A percentile compares a stretch with the other conserved stretches of the same genome.
These are phyloP conservation scores for Pituophis catenifer DNA, from an alignment of 2,113 vertebrate genomes.

Conservation along the genomic window DNA sequence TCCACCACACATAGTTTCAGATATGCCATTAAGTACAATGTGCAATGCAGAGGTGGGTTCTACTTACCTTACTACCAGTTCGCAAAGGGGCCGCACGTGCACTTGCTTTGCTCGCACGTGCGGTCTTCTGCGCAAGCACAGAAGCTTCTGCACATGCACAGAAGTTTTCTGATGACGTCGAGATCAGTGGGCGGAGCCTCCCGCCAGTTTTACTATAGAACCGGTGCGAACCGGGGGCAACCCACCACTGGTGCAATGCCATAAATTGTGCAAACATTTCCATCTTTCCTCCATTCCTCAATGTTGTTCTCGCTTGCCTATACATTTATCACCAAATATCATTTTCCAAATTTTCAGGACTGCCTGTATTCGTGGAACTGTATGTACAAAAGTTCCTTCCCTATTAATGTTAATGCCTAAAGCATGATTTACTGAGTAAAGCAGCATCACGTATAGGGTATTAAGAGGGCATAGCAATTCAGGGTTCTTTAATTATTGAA, in stretches of 20 bases:
- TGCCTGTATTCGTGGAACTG: not conserved
- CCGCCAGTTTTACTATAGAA: no score
- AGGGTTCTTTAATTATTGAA: not conserved
- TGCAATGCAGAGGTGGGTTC: not conserved
- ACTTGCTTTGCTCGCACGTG: no score
- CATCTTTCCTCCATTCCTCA: not conserved
- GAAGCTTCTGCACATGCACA: no score
- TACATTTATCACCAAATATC: not conserved
- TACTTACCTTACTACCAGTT: no score
- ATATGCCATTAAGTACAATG: not conserved
- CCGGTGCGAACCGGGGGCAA: no score
- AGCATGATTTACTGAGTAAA: not conserved
- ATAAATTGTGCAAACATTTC: not conserved
- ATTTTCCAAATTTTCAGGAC: not conserved
- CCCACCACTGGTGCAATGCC: not conserved
- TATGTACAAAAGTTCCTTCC: not conserved
- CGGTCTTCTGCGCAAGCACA: no score
- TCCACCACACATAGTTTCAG: not conserved
- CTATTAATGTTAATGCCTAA: not conserved
- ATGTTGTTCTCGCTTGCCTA: not conserved
- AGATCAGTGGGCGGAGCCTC: no score
- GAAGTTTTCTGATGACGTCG: no score
- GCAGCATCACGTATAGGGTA: not conserved
- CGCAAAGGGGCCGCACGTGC: no score
- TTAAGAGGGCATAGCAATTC: not conserved